Evolutionary conservation across 2,113 vertebrate species (phyloP).

Genomic region (Copsychus sechellarum): DNA sequence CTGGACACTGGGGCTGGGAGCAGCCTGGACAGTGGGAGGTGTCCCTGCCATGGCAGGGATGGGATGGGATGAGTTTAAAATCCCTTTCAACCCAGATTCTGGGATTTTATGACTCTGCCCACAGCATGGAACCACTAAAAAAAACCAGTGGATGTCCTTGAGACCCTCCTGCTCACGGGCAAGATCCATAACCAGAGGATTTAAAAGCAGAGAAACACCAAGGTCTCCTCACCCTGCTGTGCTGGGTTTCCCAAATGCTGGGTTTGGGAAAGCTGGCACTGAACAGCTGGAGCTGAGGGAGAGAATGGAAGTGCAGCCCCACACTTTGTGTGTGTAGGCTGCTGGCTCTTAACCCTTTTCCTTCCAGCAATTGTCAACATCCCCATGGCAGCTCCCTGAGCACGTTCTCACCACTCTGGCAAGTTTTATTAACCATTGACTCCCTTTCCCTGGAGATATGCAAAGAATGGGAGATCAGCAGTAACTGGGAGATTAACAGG

Average conservation of each 20-base stretch:
- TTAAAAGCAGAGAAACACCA: not conserved
- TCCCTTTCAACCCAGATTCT: not conserved
- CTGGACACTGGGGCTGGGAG: too few relatives aligned
- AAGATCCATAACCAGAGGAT: not conserved
- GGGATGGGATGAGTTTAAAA: not conserved
- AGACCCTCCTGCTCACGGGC: not conserved
- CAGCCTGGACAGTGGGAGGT: rapidly evolving
- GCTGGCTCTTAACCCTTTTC: slow-evolving; percentile 84
- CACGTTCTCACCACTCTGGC: slow-evolving; percentile 62
- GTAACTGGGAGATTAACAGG: not conserved
- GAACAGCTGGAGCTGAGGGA: slow-evolving; percentile 35
- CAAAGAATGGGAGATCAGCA: not conserved
- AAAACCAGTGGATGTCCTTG: not conserved
- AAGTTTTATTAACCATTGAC: slow-evolving; percentile 48
- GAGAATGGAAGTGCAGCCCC: slow-evolving; percentile 58
- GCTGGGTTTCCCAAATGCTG: too few relatives aligned
- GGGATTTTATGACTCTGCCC: not conserved
- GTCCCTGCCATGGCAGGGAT: not conserved
- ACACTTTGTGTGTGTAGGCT: slow-evolving; percentile 53
- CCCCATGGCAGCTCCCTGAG: slow-evolving; percentile 42
- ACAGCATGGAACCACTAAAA: not conserved
- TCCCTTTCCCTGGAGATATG: not conserved
- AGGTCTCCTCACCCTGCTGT: not conserved
- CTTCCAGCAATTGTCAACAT: slow-evolving; percentile 81
- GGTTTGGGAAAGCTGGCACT: not conserved